A percentile compares a stretch with the other conserved stretches of the same genome.
Conservation (phyloP, 2,888 invertebrate species). For the Rugalucina vietnamica region DNA sequence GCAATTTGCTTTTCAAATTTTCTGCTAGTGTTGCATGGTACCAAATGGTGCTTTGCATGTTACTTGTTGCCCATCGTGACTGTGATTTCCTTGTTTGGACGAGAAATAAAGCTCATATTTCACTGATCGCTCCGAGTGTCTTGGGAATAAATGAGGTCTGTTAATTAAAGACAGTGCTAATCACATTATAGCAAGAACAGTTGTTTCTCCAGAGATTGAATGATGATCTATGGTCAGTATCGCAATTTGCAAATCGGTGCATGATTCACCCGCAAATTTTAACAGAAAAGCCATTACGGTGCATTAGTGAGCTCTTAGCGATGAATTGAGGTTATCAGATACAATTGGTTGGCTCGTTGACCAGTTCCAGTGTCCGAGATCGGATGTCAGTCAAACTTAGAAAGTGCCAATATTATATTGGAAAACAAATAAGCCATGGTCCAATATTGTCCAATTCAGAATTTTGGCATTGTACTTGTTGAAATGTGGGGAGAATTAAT, state of each 20-base stretch:
- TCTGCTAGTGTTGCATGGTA: too few relatives aligned
- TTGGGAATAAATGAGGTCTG: conserved; percentile 1
- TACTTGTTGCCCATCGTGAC: too few relatives aligned
- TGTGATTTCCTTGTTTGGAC: neutral
- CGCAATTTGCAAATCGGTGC: neutral
- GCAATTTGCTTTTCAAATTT: too few relatives aligned
- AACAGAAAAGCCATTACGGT: conserved; percentile 3
- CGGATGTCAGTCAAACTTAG: neutral
- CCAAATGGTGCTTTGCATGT: too few relatives aligned
- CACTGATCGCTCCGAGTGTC: neutral
- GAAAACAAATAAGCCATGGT: too few relatives aligned
- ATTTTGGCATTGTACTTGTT: too few relatives aligned
- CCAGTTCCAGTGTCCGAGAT: neutral
- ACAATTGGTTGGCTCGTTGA: neutral
- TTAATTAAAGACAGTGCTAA: neutral
- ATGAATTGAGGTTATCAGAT: neutral
- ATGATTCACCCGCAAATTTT: neutral
- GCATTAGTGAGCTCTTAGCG: neutral
- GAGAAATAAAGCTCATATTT: conserved; percentile 1
- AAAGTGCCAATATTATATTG: too few relatives aligned
- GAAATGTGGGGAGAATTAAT: too few relatives aligned
- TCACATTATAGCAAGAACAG: conserved; percentile 2
- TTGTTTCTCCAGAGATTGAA: neutral
- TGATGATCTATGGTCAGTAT: neutral
- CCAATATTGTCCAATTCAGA: too few relatives aligned